Conservation (phyloP, 1,140 invertebrate species). For the Paracyclopina nana region DNA sequence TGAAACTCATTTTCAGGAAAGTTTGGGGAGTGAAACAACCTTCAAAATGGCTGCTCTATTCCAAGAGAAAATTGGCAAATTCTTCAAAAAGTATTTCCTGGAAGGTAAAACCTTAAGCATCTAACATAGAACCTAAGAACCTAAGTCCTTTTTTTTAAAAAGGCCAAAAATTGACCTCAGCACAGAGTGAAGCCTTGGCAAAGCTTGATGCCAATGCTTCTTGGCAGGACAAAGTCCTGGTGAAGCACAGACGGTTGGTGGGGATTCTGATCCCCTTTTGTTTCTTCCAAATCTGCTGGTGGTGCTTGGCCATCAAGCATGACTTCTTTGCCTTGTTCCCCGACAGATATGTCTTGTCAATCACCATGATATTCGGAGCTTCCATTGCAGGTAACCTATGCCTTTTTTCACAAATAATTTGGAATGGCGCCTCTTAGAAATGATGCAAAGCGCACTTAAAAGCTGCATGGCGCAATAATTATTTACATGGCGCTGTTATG, state of each 20-base stretch:
- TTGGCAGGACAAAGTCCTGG: neutral
- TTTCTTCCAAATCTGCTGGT: slow-evolving; percentile 11
- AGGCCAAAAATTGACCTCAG: slow-evolving; percentile 12
- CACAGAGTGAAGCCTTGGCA: neutral
- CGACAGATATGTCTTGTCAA: slow-evolving; percentile 9
- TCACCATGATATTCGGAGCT: slow-evolving; percentile 16
- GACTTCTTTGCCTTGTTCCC: slow-evolving; percentile 12
- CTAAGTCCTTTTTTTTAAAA: neutral
- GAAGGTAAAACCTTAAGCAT: neutral
- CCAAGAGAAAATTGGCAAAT: slow-evolving; percentile 9
- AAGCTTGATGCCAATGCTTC: neutral
- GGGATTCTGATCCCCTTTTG: slow-evolving; percentile 11
- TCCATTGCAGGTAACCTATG: slow-evolving; percentile 12
- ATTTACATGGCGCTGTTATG: no score
- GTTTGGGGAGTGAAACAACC: no score
- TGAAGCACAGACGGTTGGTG: slow-evolving; percentile 10
- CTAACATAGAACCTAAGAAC: neutral
- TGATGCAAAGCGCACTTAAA: no score
- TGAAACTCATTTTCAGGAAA: no score
- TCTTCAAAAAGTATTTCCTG: slow-evolving; percentile 13
- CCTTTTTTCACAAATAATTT: no score
- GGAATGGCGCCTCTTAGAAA: no score
- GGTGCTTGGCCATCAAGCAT: neutral
- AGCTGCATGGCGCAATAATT: no score
- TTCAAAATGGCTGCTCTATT: no score